Base-by-base conservation (phyloP, 2,888 invertebrate genomes). In the Drosophila melanosoma region DNA sequence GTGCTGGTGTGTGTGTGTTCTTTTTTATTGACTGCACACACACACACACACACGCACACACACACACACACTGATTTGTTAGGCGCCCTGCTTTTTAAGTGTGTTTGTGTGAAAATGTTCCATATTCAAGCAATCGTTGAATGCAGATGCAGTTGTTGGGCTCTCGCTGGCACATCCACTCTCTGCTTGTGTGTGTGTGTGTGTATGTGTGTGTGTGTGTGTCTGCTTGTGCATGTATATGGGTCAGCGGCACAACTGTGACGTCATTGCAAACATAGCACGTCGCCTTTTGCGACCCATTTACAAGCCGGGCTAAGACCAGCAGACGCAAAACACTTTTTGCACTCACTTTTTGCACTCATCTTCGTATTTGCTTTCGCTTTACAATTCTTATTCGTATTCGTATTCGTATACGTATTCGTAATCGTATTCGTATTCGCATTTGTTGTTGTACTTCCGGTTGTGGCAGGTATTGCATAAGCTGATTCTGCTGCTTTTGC, bases 161-260 rank as follows among this genome's bases (percentile, higher is more conserved):
- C 36, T 68, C 63, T 62, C 60, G 1, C 52, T 29, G 45, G 29
- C 56, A 33, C 48, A 2, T 33, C 17, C 29, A 20, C 26, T 7
- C 23, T 29, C 54, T 32, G 20, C 51, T n/a, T 54, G 11, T 33
- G 1, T 29, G 3, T 36, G 3, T 42, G 4, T 35, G 11, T 23
- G 4, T 49, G 12, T 45, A 5, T 40, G 2, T 10, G 17, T 38
- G 4, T n/a, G 26, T 49, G 17, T 20, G 38, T 69, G 20, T 35
- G 51, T 63, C 35, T 57, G 11, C 57, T 40, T 38, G 66, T 69
- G 20, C 35, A 15, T 65, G 71, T 80, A 85, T 80, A 87, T 86
- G 80, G 87, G 87, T 87, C 85, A 85, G 83, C 87, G 85, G 83
- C 80, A 81, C 78, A 51, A 70, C 71, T 66, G 81, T 85, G 84